Conservation (phyloP, 2,888 invertebrate species). For the Taphrorychus bicolor region DNA sequence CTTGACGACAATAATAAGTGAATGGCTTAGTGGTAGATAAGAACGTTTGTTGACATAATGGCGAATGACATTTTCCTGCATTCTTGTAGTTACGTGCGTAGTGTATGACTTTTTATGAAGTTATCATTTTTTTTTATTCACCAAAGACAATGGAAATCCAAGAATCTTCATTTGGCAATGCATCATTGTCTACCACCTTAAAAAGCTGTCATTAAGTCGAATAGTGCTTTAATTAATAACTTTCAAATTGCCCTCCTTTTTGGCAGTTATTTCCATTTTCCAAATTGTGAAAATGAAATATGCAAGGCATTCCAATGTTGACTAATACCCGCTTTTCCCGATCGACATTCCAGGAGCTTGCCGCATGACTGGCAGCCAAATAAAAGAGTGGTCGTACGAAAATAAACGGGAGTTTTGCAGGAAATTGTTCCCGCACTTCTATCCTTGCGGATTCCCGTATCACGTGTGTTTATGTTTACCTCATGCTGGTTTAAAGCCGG, state of each 20-base stretch:
- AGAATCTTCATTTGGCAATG: no score
- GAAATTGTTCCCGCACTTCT: conserved; percentile 10
- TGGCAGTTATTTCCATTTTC: neutral
- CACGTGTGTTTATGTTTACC: conserved; percentile 7
- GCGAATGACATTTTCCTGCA: no score
- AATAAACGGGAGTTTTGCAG: conserved; percentile 9
- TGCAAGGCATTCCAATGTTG: conserved; percentile 28
- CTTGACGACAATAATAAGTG: no score
- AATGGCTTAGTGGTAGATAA: no score
- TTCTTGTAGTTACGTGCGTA: no score
- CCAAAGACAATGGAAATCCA: no score
- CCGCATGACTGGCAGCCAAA: conserved; percentile 28
- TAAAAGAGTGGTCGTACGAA: conserved; percentile 7
- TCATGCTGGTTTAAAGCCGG: conserved; percentile 7
- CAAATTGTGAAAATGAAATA: conserved; percentile 22
- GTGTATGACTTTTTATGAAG: no score
- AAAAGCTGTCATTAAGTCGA: no score
- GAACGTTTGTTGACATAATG: no score
- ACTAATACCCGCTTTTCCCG: conserved; percentile 22
- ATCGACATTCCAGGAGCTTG: conserved; percentile 20
- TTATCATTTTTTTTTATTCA: no score
- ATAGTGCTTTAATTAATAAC: no score
- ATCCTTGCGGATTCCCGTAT: conserved; percentile 2
- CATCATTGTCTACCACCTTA: no score
- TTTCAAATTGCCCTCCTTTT: neutral